Base-by-base conservation (phyloP, 2,113 vertebrate genomes). In the Hydropotes inermis region DNA sequence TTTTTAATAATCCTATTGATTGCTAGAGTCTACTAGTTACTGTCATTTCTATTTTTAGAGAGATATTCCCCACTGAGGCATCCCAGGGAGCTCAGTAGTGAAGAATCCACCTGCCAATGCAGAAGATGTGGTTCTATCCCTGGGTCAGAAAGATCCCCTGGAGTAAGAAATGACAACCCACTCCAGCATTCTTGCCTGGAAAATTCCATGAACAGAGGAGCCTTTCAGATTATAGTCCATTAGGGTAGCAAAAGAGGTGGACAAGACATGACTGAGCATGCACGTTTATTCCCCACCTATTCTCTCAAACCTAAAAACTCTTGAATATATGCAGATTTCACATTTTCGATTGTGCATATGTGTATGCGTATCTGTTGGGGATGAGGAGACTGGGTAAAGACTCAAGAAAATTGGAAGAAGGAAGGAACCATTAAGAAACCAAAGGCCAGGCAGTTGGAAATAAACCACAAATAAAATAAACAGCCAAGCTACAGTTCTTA, bases 351-450 rank as follows among this genome's bases (percentile, higher is more conserved):
- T 92, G 23, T 39, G 1, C 16, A 8, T 86, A 33, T 33, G 6
- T 28, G 6, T 16, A 55, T 28, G 14, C 23, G 3, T 39, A 87
- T 14, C 9, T 55, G 13, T 17, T 86, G n/a, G 33, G 39, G 15
- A 14, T 89, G 11, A 93, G 16, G 19, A 97, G 43, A 86, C 13
- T n/a, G n/a, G 92, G 92, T 64, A 97, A 94, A 83, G 23, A 64
- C 84, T 55, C 45, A 92, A 91, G 43, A 96, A 97, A 93, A 91
- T 39, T 47, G 55, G 39, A 70, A 95, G 58, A 97, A 45, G 36
- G 55, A 89, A 89, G 27, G 23, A 96, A 92, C 91, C 45, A 81
- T 23, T 50, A 91, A 78, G n/a, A 98, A 58, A 95, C 16, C 23
- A 70, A 92, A 78, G 55, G 19, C 43, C 39, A 91, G 54, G 36